Evolutionary conservation across 2,113 vertebrate species (phyloP), one percentile per base, ranked within the genome.

Genomic region (Daboia siamensis): DNA sequence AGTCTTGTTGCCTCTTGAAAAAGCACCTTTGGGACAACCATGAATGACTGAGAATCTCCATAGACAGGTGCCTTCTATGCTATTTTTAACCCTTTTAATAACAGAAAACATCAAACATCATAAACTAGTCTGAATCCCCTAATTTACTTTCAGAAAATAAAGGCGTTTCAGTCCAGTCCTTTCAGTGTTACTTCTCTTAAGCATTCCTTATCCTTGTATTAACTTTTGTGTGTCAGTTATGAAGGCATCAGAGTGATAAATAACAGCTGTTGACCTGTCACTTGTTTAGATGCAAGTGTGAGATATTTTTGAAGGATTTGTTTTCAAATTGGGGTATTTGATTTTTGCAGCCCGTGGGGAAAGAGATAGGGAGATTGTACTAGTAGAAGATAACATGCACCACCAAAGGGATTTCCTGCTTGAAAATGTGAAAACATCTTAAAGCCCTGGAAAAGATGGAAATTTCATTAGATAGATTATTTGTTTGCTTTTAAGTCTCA

Each of bases 351-450:
- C 0, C 0, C 3, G 9, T 87, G 80, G 91, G 89, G 74, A 91
- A 21, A 0, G 93, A 92, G 90, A 74, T 80, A 51, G 86, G 90
- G 86, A 61, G 61, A 91, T 0, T 2, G 87, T 90, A 93, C 4
- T 39, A 61, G 87, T 88, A 91, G 56, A 92, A 89, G 94, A 24
- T 80, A 94, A 90, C 56, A 88, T 88, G 86, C 29, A 80, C 74
- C 24, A 17, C 0, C 17, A 44, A 74, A 69, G 39, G 10, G 51
- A 88, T 48, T 69, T 92, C 21, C n/a, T 88, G 8, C 46, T 87
- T 33, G 33, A 74, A 74, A 87, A 85, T 80, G 2, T 80, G 69
- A 91, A 54, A 29, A 44, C 21, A 44, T 86, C 4, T 89, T 90
- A 9, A 89, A 86, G 15, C 5, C 88, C 24, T 88, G 46, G 86